Evolutionary conservation across 2,113 vertebrate genomes (phyloP).

Genomic region (Cricetomys ansorgei): DNA sequence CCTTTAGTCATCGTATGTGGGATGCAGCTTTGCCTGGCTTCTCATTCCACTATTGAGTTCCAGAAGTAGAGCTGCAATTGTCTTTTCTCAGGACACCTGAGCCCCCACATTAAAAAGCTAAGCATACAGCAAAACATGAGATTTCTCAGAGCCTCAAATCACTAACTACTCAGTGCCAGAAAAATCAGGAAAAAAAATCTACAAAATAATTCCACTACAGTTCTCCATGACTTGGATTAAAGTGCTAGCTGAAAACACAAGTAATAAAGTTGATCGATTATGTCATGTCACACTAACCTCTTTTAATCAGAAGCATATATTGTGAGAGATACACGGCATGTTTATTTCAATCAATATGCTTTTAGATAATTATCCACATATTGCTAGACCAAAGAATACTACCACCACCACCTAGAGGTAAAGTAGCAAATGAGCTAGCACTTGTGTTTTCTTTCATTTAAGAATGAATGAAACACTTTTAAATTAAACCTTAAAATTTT

Average conservation of each 20-base stretch:
- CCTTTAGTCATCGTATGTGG: conserved; percentile 50
- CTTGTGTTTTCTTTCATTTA: conserved; percentile 1
- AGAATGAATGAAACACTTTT: background rate
- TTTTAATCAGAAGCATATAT: conserved; percentile 37
- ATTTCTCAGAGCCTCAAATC: conserved; percentile 10
- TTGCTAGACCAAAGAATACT: background rate
- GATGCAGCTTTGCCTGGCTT: conserved; percentile 48
- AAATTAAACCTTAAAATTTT: background rate
- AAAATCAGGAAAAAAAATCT: too few species aligned
- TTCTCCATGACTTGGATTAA: conserved; percentile 40
- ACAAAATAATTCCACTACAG: background rate
- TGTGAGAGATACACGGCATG: background rate
- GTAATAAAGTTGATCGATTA: conserved; percentile 30
- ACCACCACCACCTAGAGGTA: background rate
- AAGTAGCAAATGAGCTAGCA: background rate
- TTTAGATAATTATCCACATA: background rate
- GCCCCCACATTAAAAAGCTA: conserved; percentile 50
- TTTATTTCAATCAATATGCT: background rate
- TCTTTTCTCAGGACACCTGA: conserved; percentile 67
- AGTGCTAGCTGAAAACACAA: conserved; percentile 38
- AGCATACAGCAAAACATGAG: background rate
- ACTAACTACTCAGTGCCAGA: background rate
- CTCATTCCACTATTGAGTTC: conserved; percentile 54
- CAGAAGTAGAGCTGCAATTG: conserved; percentile 42
- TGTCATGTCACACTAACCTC: background rate